phyloP scores from a whole-genome alignment of 2,797 vertebrate species.

The Eremophila alpestris region DNA sequence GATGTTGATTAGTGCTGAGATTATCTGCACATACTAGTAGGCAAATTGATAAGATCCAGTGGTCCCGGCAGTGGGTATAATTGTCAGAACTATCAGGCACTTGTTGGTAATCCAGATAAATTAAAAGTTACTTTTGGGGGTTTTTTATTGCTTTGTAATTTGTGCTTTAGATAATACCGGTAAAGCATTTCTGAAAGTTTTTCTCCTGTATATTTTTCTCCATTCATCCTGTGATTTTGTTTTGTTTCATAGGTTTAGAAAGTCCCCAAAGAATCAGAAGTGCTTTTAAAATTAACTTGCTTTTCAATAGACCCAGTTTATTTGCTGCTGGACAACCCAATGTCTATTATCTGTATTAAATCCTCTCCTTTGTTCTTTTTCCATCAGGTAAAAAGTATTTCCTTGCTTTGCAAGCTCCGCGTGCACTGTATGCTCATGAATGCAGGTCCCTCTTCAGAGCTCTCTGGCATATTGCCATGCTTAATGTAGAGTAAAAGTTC shows the following conservation, averaged over 20 bases:
- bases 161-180: neutral
- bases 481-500: neutral
- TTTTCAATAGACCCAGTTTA: neutral
- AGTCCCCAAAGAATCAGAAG: neutral
- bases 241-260: neutral
- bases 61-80: neutral
- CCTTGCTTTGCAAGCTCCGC: neutral
- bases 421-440: neutral
- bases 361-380: neutral
- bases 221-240: neutral
- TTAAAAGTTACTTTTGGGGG: neutral
- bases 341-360: neutral
- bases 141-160: neutral
- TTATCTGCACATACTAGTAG: neutral
- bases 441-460: neutral
- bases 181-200: neutral
- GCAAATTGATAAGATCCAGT: constrained; percentile 4
- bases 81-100: neutral
- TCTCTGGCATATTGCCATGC: neutral
- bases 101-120: neutral
- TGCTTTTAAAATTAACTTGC: neutral
- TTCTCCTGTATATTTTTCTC: neutral
- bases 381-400: neutral
- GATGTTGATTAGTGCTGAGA: neutral
- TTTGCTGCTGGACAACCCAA: neutral